Evolutionary conservation across 2,113 vertebrate species (phyloP).

Genomic region (Ovis aries): DNA sequence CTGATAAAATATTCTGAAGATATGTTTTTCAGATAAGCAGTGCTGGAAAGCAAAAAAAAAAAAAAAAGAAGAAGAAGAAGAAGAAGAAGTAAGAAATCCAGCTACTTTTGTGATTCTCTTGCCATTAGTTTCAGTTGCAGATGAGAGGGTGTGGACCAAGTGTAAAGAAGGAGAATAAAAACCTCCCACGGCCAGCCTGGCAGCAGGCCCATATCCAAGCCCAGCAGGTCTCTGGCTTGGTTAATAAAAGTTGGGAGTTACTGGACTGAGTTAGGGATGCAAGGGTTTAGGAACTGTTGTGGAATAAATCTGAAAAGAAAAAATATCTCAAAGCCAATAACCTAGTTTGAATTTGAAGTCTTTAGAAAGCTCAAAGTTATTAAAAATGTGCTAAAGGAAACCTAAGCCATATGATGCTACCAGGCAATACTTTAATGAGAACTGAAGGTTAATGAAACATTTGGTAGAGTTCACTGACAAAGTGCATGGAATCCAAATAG

Average conservation of each 20-base stretch:
- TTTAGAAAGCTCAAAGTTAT: slow-evolving; percentile 21
- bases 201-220: neutral
- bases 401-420: slow-evolving; percentile 12
- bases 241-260: neutral
- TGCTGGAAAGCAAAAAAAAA: neutral
- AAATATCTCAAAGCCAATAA: neutral
- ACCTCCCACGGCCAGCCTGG: accelerated
- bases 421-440: slow-evolving; percentile 40
- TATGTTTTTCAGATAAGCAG: neutral
- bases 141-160: neutral
- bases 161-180: neutral
- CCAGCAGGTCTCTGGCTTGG: neutral
- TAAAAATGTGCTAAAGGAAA: slow-evolving; percentile 28
- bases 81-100: neutral
- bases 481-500: slow-evolving; percentile 46
- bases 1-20: neutral
- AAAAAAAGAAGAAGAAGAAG: neutral
- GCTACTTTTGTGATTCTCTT: neutral
- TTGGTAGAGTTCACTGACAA: slow-evolving; percentile 37
- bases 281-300: neutral
- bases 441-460: slow-evolving; percentile 63
- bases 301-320: neutral
- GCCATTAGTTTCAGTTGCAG: neutral
- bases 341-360: slow-evolving; percentile 32
- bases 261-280: neutral